Evolutionary conservation across 1,140 invertebrate species (phyloP).

Genomic region (Chironomus tepperi): DNA sequence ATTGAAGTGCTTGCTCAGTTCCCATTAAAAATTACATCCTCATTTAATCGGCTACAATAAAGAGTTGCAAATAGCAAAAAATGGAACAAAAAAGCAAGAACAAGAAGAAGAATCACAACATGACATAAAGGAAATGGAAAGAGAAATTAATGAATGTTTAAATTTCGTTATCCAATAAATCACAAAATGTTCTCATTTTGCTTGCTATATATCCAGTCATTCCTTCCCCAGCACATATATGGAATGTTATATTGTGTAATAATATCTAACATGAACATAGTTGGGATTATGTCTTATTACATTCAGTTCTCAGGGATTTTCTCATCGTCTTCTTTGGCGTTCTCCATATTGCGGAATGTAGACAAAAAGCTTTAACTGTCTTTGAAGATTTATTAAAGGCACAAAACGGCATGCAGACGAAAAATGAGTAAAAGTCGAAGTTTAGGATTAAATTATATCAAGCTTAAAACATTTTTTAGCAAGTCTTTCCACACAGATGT

Average conservation of each 20-base stretch:
- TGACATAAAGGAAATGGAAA: not conserved
- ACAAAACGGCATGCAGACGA: not conserved
- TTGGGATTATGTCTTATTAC: constrained; percentile 1
- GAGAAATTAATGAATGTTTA: constrained; percentile 9
- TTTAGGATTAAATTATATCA: not conserved
- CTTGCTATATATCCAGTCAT: not conserved
- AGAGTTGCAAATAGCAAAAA: too few species aligned
- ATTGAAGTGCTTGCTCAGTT: too few species aligned
- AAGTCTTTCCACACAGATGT: too few species aligned
- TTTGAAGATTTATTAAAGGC: not conserved
- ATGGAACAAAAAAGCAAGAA: too few species aligned
- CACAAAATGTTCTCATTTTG: not conserved
- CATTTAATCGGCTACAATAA: too few species aligned
- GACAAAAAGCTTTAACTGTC: not conserved
- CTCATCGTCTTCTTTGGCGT: not conserved
- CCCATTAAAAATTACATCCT: too few species aligned
- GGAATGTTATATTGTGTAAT: too few species aligned
- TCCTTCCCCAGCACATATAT: too few species aligned
- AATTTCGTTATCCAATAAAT: constrained; percentile 5
- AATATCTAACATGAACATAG: not conserved
- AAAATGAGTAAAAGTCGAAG: not conserved
- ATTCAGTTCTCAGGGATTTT: not conserved
- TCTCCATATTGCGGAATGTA: not conserved
- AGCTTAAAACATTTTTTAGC: too few species aligned
- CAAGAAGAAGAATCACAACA: too few species aligned